phyloP scores from a whole-genome alignment of 1,140 invertebrate species.

The Leptoteleia sp. region DNA sequence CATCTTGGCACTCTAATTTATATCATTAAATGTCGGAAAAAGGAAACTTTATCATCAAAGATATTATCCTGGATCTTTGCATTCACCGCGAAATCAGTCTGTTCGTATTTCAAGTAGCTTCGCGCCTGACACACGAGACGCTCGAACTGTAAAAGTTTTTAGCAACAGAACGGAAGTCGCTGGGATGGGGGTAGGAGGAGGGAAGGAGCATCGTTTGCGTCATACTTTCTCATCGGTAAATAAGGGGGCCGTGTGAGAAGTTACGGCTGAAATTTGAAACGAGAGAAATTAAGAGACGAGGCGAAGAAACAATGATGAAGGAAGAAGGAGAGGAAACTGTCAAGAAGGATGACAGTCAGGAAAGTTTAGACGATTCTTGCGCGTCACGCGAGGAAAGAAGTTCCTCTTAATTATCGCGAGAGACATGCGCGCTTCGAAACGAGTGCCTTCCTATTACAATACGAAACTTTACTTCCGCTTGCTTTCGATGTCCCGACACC shows the following conservation, averaged over 20 bases:
- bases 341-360: slow-evolving; percentile 59
- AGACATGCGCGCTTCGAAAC: slow-evolving; percentile 22
- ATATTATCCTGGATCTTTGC: slow-evolving; percentile 25
- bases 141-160: slow-evolving; percentile 29
- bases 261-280: slow-evolving; percentile 41
- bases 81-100: slow-evolving; percentile 37
- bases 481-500: slow-evolving; percentile 26
- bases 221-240: slow-evolving; percentile 47
- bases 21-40: slow-evolving; percentile 22
- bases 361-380: slow-evolving; percentile 59
- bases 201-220: neutral
- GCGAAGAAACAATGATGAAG: slow-evolving; percentile 33
- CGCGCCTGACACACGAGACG: slow-evolving; percentile 38
- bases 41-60: slow-evolving; percentile 36
- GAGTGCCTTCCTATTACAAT: slow-evolving; percentile 69
- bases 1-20: slow-evolving; percentile 26
- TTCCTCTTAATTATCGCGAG: slow-evolving; percentile 64
- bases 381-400: slow-evolving; percentile 56
- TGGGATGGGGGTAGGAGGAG: neutral
- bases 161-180: slow-evolving; percentile 5
- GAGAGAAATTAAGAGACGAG: slow-evolving; percentile 35
- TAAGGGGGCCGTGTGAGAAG: slow-evolving; percentile 44
- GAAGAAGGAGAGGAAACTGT: slow-evolving; percentile 16
- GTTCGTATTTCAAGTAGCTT: slow-evolving; percentile 32
- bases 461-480: slow-evolving; percentile 66